phyloP scores from a whole-genome alignment of 2,113 vertebrate species.

The Zingel zingel region DNA sequence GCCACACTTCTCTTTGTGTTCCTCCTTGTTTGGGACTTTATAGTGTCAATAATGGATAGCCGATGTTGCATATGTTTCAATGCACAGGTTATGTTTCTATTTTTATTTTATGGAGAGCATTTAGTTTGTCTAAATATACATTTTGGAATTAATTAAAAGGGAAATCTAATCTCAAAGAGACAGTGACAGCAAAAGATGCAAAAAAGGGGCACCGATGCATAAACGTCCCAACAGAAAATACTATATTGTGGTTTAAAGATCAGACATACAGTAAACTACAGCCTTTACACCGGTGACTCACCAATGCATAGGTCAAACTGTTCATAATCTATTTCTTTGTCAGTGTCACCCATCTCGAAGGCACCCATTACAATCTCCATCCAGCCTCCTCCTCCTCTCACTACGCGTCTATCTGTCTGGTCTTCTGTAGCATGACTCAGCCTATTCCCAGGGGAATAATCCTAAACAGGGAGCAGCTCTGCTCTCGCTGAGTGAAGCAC shows the following conservation, averaged over 20 bases:
- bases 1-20: not conserved
- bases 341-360: constrained; percentile 35
- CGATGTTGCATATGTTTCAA: not conserved
- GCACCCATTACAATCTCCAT: constrained; percentile 25
- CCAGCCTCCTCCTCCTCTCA: not conserved
- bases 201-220: not conserved
- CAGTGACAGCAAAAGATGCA: not conserved
- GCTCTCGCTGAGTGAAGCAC: constrained; percentile 61
- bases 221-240: not conserved
- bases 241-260: not conserved
- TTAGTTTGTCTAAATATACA: not conserved
- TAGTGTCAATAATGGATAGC: not conserved
- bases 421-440: constrained; percentile 77
- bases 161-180: not conserved
- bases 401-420: constrained; percentile 40
- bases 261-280: not conserved
- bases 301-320: constrained; percentile 7
- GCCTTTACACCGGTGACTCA: constrained; percentile 10
- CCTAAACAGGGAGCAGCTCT: constrained; percentile 67
- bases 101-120: not conserved
- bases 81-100: not conserved
- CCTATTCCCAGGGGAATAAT: constrained; percentile 77
- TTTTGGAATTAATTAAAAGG: not conserved
- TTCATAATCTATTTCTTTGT: constrained; percentile 29
- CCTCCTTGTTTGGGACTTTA: constrained; percentile 1